Percentiles rank a stretch among this genome's conserved stretches.
Conservation (phyloP, 2,888 invertebrate genomes). For the Eilema sororculum region DNA sequence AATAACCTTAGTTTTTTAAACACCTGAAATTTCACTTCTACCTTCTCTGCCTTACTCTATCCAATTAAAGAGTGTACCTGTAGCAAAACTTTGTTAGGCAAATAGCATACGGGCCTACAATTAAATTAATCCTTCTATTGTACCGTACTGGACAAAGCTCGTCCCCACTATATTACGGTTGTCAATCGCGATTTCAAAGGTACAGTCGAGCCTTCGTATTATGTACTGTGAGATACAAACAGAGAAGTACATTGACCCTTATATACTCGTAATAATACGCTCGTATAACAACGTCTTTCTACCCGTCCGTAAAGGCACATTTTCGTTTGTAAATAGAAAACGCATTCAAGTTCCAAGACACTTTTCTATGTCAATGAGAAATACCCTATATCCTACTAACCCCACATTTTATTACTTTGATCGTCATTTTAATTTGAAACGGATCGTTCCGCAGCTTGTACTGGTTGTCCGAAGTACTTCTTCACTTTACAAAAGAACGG, state of each 20-base stretch:
- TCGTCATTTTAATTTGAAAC: too few relatives aligned
- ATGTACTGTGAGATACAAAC: not conserved
- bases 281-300: too few relatives aligned
- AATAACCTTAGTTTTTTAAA: not conserved
- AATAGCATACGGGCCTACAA: constrained; percentile 33
- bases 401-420: too few relatives aligned
- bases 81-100: constrained; percentile 35
- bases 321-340: too few relatives aligned
- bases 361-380: too few relatives aligned
- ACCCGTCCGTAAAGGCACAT: too few relatives aligned
- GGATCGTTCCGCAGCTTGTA: too few relatives aligned
- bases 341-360: too few relatives aligned
- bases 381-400: too few relatives aligned
- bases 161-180: constrained; percentile 12
- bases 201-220: not conserved
- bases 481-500: too few relatives aligned
- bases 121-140: constrained; percentile 32
- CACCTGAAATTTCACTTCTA: not conserved
- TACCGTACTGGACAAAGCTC: constrained; percentile 16
- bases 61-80: constrained; percentile 32
- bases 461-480: too few relatives aligned
- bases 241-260: not conserved
- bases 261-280: too few relatives aligned
- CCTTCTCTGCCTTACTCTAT: constrained; percentile 22
- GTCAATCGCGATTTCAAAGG: constrained; percentile 21